These are phyloP conservation scores for Chrysodeixis includens DNA, from an alignment of 2,888 invertebrate species.

Conservation along the genomic window DNA sequence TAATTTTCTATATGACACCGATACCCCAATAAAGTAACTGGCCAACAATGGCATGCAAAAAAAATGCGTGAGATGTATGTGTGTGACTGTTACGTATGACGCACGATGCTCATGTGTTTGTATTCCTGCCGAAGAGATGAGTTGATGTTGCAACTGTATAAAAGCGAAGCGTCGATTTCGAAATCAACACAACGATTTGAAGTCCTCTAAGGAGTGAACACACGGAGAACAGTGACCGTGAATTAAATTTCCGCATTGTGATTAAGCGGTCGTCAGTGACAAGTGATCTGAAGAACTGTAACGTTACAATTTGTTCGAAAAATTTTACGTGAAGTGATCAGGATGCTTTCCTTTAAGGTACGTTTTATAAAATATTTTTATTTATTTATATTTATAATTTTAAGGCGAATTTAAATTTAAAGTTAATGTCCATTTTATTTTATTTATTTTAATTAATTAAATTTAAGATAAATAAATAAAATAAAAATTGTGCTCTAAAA, in stretches of 20 bases:
- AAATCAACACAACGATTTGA: slow-evolving; percentile 88
- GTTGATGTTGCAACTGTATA: slow-evolving; percentile 88
- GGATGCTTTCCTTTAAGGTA: slow-evolving; percentile 80
- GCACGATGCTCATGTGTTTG: slow-evolving; percentile 64
- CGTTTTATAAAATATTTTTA: slow-evolving; percentile 27
- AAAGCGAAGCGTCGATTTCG: slow-evolving; percentile 87
- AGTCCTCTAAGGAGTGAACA: slow-evolving; percentile 85
- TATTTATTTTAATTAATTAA: background rate
- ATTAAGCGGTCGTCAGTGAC: slow-evolving; percentile 70
- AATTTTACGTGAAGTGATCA: slow-evolving; percentile 69
- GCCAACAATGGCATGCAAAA: slow-evolving; percentile 78
- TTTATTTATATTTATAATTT: background rate
- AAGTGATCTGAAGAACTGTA: slow-evolving; percentile 75
- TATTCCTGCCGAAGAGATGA: slow-evolving; percentile 78
- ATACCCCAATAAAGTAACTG: slow-evolving; percentile 80
- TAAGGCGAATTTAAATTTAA: background rate
- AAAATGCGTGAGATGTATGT: slow-evolving; percentile 73
- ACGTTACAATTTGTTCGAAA: slow-evolving; percentile 55
- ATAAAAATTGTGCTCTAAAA: slow-evolving; percentile 1
- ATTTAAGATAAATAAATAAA: background rate
- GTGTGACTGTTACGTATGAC: slow-evolving; percentile 69
- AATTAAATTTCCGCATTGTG: slow-evolving; percentile 81
- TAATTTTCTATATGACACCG: slow-evolving; percentile 75
- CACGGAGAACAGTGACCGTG: slow-evolving; percentile 74
- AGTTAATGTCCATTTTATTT: background rate